Evolutionary conservation across 2,797 vertebrate species (phyloP), one percentile per base, ranked within the genome.

Genomic region (Rousettus madagascariensis): DNA sequence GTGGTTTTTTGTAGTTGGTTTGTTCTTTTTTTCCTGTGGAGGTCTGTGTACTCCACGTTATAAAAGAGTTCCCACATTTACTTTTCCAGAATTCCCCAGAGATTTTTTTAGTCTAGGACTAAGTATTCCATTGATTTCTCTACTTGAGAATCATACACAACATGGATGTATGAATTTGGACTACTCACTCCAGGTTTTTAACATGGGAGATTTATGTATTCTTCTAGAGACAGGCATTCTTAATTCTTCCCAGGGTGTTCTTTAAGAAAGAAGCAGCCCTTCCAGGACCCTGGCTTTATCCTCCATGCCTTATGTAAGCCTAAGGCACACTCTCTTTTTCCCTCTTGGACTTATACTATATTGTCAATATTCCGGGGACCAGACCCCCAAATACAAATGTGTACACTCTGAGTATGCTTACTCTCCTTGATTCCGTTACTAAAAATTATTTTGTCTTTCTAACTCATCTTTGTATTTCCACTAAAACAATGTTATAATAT

Each of bases 171-270:
- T 61, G 63, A n/a, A 84, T 57, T 63, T 80, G 78, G 9, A 80
- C 33, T 85, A 41, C 20, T 11, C n/a, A 61, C 5, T 46, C 43
- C 55, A 86, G 33, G 11, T 57, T 74, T 72, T 96, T 38, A 49
- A 93, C 38, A 19, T 43, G 69, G 26, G 57, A 87, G 20, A 24
- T 53, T 53, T 82, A 87, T 66, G 46, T 83, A 57, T 90, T 92
- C 33, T n/a, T 72, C 71, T 57, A 57, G n/a, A 80, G 59, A 63
- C 41, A 94, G 41, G 77, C 5, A 87, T 86, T 87, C 61, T 72
- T 92, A 51, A 93, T 30, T 82, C 59, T 95, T 95, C n/a, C n/a
- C n/a, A 59, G 19, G 30, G 13, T 90, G 3, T 69, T 49, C 61
- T 82, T 79, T 53, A 94, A 79, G 61, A 86, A 89, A 71, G 11